Evolutionary conservation across 1,140 invertebrate genomes (phyloP).

Genomic region (Saccostrea glomerata): DNA sequence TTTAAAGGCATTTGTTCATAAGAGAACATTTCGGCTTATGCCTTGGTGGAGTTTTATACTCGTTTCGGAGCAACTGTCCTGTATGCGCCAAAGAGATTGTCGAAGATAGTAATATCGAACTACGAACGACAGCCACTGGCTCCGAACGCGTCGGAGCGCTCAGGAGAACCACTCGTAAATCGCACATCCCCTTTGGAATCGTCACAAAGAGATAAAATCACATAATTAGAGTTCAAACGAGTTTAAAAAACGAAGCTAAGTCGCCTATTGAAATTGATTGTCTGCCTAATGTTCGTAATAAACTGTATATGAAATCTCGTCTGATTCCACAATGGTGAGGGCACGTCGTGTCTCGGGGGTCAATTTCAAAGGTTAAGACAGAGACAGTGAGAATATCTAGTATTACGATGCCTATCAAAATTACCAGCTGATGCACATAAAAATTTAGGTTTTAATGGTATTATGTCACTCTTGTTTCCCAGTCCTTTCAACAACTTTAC

Average conservation of each 20-base stretch:
- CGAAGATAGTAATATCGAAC: constrained; percentile 24
- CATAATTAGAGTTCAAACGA: constrained; percentile 32
- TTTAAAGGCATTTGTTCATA: constrained; percentile 5
- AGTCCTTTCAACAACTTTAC: constrained; percentile 8
- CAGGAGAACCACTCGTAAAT: not conserved
- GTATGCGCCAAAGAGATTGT: constrained; percentile 14
- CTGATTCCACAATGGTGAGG: constrained; percentile 28
- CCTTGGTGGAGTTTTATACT: not conserved
- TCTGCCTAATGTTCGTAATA: constrained; percentile 35
- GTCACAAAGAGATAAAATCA: constrained; percentile 33
- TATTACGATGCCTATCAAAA: constrained; percentile 19
- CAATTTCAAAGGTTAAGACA: constrained; percentile 20
- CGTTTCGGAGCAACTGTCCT: constrained; percentile 32
- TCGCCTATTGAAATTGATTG: constrained; percentile 33
- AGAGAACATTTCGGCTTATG: constrained; percentile 8
- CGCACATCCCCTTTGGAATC: constrained; percentile 22
- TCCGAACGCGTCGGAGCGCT: constrained; percentile 6
- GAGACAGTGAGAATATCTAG: not conserved
- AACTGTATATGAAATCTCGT: constrained; percentile 29
- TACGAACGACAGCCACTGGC: constrained; percentile 25
- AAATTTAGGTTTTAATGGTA: not conserved
- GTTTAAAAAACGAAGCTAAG: constrained; percentile 33
- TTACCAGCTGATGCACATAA: constrained; percentile 6
- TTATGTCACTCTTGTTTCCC: not conserved
- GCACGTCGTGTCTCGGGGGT: constrained; percentile 9